Percentiles rank a stretch among this genome's conserved stretches.
These are phyloP conservation scores for Myiopsitta monachus DNA, from an alignment of 2,113 vertebrate genomes.

Conservation along the genomic window DNA sequence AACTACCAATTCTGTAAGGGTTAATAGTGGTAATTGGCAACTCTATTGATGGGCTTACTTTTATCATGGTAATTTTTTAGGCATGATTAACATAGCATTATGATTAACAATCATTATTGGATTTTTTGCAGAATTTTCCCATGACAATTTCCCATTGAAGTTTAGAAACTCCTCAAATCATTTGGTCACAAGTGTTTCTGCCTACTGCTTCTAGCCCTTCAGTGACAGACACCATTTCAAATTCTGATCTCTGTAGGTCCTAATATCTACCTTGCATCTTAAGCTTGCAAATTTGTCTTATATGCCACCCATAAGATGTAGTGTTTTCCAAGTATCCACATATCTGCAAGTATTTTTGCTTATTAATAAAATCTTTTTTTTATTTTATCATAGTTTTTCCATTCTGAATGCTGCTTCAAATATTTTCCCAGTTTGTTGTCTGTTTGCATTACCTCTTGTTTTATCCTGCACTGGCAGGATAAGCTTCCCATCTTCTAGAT, in stretches of 20 bases:
- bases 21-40: background rate
- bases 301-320: background rate
- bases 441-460: background rate
- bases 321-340: background rate
- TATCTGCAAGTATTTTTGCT: background rate
- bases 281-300: background rate
- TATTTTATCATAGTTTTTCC: background rate
- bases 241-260: background rate
- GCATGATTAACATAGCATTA: background rate
- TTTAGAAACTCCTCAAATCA: background rate
- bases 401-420: background rate
- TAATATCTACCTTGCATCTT: background rate
- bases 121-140: background rate
- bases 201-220: background rate
- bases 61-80: background rate
- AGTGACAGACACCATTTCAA: background rate
- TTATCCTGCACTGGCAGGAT: background rate
- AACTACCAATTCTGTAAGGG: background rate
- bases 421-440: background rate
- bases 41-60: background rate
- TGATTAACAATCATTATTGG: background rate
- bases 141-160: background rate
- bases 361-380: background rate
- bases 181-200: background rate
- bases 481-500: background rate